Conservation (phyloP, 2,888 invertebrate species). For the Pachliopta kotzebuea region DNA sequence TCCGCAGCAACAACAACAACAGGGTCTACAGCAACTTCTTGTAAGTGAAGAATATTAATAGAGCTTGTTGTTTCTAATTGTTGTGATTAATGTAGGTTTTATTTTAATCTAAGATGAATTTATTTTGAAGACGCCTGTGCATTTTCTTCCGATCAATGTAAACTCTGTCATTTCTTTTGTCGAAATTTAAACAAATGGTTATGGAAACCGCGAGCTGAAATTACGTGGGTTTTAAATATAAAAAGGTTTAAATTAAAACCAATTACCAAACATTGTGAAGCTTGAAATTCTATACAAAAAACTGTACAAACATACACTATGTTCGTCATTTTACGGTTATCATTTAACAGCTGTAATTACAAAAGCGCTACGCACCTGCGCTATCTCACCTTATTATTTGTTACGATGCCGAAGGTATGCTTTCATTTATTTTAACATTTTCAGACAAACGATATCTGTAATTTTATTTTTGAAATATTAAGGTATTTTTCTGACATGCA, state of each 20-base stretch:
- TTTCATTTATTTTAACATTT: no score
- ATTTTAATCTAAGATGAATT: conserved; percentile 13
- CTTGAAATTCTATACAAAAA: conserved; percentile 2
- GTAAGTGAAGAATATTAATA: conserved; percentile 83
- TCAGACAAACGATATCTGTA: no score
- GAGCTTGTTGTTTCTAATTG: conserved; percentile 60
- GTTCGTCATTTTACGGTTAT: conserved; percentile 8
- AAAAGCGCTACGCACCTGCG: conserved; percentile 14
- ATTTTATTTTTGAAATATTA: no score
- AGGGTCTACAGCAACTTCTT: conserved; percentile 94
- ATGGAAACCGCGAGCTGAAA: background rate
- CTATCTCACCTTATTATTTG: conserved; percentile 5
- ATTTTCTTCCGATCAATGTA: conserved; percentile 18
- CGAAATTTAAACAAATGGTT: no score
- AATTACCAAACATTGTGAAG: background rate
- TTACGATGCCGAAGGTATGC: background rate
- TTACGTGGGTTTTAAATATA: conserved; percentile 8
- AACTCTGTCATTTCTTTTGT: no score
- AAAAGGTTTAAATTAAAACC: background rate
- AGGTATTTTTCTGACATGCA: no score
- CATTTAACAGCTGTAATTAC: conserved; percentile 17
- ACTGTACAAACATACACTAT: conserved; percentile 20
- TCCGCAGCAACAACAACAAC: conserved; percentile 94
- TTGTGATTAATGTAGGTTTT: conserved; percentile 42
- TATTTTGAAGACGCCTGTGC: conserved; percentile 10